Conservation (phyloP, 2,797 vertebrate genomes). For the Yasuhikotakia modesta region DNA sequence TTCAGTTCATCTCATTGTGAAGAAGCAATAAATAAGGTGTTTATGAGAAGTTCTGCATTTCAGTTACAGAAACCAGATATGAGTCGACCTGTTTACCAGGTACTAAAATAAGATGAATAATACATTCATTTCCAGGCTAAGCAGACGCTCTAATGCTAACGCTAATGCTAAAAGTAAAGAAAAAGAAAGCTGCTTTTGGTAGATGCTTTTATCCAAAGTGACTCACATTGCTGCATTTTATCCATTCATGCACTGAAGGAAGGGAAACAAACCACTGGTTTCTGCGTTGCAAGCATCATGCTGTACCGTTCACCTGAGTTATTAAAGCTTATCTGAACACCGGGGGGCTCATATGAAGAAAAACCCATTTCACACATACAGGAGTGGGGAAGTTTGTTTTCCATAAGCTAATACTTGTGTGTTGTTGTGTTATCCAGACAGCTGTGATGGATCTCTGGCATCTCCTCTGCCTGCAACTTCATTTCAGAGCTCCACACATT, state of each 20-base stretch:
- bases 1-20: not conserved
- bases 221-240: not conserved
- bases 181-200: not conserved
- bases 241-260: not conserved
- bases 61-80: not conserved
- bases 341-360: not conserved
- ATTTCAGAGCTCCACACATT: slow-evolving; percentile 91
- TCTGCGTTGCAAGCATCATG: not conserved
- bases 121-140: too few relatives aligned
- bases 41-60: not conserved
- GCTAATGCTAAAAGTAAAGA: not conserved
- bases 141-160: too few relatives aligned
- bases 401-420: slow-evolving; percentile 24
- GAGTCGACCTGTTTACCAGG: too few relatives aligned
- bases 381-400: slow-evolving; percentile 15
- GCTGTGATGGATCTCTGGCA: slow-evolving; percentile 85
- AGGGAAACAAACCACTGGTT: not conserved
- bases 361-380: slow-evolving; percentile 2
- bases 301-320: not conserved
- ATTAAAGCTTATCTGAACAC: slow-evolving; percentile 15
- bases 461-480: slow-evolving; percentile 82
- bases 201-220: not conserved
- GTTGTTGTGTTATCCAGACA: slow-evolving; percentile 78
- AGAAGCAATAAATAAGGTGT: not conserved
- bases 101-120: too few relatives aligned